Evolutionary conservation across 1,140 invertebrate genomes (phyloP).

Genomic region (Dreissena polymorpha): DNA sequence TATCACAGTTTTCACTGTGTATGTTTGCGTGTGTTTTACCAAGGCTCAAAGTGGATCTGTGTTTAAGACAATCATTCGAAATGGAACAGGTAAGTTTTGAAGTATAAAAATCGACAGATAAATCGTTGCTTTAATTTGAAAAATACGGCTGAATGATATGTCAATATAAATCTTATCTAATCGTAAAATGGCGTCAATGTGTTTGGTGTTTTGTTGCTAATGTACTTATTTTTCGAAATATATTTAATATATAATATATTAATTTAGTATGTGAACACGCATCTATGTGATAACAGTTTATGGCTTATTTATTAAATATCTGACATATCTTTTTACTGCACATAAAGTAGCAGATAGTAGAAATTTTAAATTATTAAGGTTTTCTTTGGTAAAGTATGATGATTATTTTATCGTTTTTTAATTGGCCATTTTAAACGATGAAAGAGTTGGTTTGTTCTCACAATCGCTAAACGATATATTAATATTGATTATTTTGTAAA

Average conservation of each 20-base stretch:
- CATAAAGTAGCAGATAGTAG: neutral
- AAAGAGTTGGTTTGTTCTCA: neutral
- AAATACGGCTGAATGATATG: too few species aligned
- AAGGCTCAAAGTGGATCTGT: conserved; percentile 18
- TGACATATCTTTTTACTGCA: neutral
- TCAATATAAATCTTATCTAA: too few species aligned
- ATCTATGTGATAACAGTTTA: neutral
- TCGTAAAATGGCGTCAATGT: too few species aligned
- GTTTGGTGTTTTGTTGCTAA: too few species aligned
- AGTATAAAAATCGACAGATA: too few species aligned
- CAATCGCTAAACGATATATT: too few species aligned
- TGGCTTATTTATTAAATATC: neutral
- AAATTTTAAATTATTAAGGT: neutral
- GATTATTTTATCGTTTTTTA: neutral
- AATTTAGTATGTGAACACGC: neutral
- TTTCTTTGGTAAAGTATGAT: neutral
- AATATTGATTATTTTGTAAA: too few species aligned
- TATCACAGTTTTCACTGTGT: too few species aligned
- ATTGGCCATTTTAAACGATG: neutral
- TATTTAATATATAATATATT: neutral
- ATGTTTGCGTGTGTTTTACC: too few species aligned
- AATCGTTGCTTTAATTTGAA: too few species aligned
- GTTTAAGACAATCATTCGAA: conserved; percentile 39
- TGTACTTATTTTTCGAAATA: conserved; percentile 4
- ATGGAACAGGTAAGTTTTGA: conserved; percentile 38